These are phyloP conservation scores for Alethe castanea DNA, from an alignment of 2,113 vertebrate genomes.

Conservation along the genomic window DNA sequence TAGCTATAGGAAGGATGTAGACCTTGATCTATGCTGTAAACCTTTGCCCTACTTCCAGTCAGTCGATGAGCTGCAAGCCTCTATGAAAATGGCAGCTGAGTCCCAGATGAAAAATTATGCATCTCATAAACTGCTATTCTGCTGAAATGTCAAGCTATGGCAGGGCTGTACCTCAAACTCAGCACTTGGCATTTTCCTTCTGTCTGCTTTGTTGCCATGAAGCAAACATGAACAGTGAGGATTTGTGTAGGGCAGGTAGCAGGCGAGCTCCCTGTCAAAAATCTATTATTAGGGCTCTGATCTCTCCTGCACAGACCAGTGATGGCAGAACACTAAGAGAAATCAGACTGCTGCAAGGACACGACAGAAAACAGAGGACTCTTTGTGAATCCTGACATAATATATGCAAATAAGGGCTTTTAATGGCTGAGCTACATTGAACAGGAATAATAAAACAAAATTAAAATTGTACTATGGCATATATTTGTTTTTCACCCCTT, in stretches of 20 bases:
- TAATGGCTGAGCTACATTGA: slow-evolving; percentile 60
- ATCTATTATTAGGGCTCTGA: slow-evolving; percentile 84
- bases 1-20: slow-evolving; percentile 48
- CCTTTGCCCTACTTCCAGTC: slow-evolving; percentile 74
- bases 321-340: slow-evolving; percentile 55
- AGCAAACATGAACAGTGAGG: slow-evolving; percentile 80
- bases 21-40: slow-evolving; percentile 67
- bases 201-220: slow-evolving; percentile 81
- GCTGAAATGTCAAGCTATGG: slow-evolving; percentile 81
- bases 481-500: slow-evolving; percentile 36
- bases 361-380: slow-evolving; percentile 44
- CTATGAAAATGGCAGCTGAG: slow-evolving; percentile 76
- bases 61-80: slow-evolving; percentile 68
- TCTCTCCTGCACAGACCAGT: slow-evolving; percentile 73
- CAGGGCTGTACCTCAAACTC: slow-evolving; percentile 77
- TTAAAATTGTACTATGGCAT: slow-evolving; percentile 35
- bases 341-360: slow-evolving; percentile 50
- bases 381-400: slow-evolving; percentile 67
- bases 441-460: slow-evolving; percentile 65
- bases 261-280: slow-evolving; percentile 78
- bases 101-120: slow-evolving; percentile 83
- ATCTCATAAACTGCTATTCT: slow-evolving; percentile 81
- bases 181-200: slow-evolving; percentile 83
- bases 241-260: slow-evolving; percentile 82
- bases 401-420: slow-evolving; percentile 68